Evolutionary conservation across 2,113 vertebrate species (phyloP), one percentile per base, ranked within the genome.

Genomic region (western clawed frog (Xenopus tropicalis)): DNA sequence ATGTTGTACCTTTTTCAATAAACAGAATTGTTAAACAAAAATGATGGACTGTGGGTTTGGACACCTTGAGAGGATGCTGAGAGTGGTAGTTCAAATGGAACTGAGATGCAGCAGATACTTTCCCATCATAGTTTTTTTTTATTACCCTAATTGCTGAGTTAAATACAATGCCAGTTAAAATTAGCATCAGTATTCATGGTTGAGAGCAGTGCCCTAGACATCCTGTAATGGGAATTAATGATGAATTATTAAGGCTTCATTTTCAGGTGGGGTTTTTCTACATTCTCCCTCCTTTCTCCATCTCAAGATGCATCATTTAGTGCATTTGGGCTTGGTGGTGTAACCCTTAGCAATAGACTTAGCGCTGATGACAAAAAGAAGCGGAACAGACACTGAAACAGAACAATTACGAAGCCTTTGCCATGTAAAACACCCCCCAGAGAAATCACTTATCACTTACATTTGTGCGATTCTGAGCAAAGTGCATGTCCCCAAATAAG

Each of bases 361-460:
- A 44, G 44, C 54, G 46, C 16, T 54, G 69, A 56, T 21, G 21
- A 71, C 17, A 24, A 14, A 19, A 23, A 62, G 23, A 61, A 62
- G 21, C 61, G 24, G n/a, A 63, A 59, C 46, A 1, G 13, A 63
- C 70, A 43, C 66, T 24, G 66, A 23, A 72, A 57, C 19, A 37
- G 46, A 72, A 68, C 24, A 72, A 66, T 76, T 79, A 59, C 37
- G 13, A 43, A 48, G 37, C 43, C 20, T 51, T 69, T 72, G 65
- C 56, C 37, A 44, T 61, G 65, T 61, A 64, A 62, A 61, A 64
- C 19, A 4, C 63, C 21, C 67, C 54, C 51, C 14, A 58, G 52
- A 29, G 61, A 64, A 64, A 63, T 24, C 6, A 19, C 8, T 44
- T 62, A 57, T 77, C 48, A 61, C 22, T 69, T 24, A 54, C 46